Base-by-base conservation (phyloP, 2,888 invertebrate species). In the Ophioninae sp. region DNA sequence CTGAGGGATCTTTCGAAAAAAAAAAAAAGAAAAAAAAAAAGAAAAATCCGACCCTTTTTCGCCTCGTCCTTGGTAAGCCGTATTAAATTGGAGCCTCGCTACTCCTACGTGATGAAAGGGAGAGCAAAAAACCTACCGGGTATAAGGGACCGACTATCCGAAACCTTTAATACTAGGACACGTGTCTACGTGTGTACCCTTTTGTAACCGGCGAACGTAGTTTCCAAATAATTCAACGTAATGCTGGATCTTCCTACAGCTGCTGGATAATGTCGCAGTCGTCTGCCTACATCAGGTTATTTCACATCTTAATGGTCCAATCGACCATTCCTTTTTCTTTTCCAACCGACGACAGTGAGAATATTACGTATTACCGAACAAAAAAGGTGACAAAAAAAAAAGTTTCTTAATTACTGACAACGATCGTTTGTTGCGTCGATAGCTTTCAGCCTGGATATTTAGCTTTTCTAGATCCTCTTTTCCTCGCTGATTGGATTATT, bases 61-160 rank as follows among this genome's bases (percentile, higher is more conserved):
- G 79, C 72, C 76, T 76, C 79, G 64, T 79, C 79, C 79, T 61
- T 73, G 82, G 84, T 84, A 84, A 84, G 81, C 84, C 84, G 79
- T 84, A 84, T 84, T 84, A 84, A 84, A 84, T 84, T 84, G 84
- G 76, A 73, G 79, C 81, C 61, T 62, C 81, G 75, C 76, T 73
- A 41, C 73, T 76, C 78, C 76, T 79, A 84, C 82, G 84, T 84
- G 82, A 82, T 84, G 82, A 84, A 81, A 84, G 73, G 79, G 69
- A 78, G 68, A 74, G 59, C n/a, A 57, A 69, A 75, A 70, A 76
- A 67, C 20, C 21, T 41, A 59, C 56, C 39, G 21, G 44, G 62
- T 70, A 56, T 50, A 21, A 62, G 70, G n/a, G 61, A 70, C 61
- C 17, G 70, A 78, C 41, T 69, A 79, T 77, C 56, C 76, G 72